phyloP scores from a whole-genome alignment of 2,113 vertebrate species.

The Cephalopholis sonnerati region DNA sequence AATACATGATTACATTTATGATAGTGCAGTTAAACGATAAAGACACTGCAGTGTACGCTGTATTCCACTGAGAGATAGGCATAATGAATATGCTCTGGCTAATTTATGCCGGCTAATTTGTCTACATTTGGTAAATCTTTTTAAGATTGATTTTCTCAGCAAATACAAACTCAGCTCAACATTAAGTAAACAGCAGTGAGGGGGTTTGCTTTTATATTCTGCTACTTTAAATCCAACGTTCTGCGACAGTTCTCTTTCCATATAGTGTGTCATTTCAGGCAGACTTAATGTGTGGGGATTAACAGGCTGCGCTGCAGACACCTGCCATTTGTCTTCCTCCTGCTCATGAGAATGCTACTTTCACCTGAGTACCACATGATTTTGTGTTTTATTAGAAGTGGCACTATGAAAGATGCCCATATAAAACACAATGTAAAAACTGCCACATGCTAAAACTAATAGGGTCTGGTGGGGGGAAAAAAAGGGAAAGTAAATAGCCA shows the following conservation, averaged over 20 bases:
- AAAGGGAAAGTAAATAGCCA: conserved; percentile 29
- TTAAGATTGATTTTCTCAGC: conserved; percentile 76
- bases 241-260: conserved; percentile 41
- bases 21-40: conserved; percentile 75
- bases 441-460: conserved; percentile 41
- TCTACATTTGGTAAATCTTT: conserved; percentile 75
- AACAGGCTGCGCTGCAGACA: conserved; percentile 63
- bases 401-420: conserved; percentile 60
- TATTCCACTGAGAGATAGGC: conserved; percentile 66
- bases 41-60: conserved; percentile 65
- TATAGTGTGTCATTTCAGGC: conserved; percentile 44
- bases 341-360: conserved; percentile 54
- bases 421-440: conserved; percentile 61
- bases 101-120: conserved; percentile 79
- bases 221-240: conserved; percentile 57
- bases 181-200: conserved; percentile 60
- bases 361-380: conserved; percentile 61
- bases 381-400: conserved; percentile 76
- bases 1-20: conserved; percentile 79
- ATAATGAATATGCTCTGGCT: conserved; percentile 75
- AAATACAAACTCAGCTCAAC: conserved; percentile 64
- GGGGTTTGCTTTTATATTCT: conserved; percentile 43
- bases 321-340: conserved; percentile 69
- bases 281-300: conserved; percentile 51
- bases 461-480: neutral